These are phyloP conservation scores for Pantherophis guttatus DNA, from an alignment of 2,113 vertebrate species.

Conservation along the genomic window DNA sequence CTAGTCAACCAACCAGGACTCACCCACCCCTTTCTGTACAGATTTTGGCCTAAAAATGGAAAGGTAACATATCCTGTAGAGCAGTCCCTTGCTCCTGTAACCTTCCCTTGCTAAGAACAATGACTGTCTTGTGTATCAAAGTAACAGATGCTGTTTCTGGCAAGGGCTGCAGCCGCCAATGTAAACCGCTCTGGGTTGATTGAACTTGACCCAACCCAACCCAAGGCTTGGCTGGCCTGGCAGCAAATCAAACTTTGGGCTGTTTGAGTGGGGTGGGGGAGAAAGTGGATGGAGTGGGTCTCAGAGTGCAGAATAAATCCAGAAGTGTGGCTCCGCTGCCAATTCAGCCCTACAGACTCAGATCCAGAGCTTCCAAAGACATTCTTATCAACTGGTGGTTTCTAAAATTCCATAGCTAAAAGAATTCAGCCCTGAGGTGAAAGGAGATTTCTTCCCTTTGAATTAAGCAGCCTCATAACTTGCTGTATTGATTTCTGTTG, in stretches of 20 bases:
- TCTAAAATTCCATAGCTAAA: neutral
- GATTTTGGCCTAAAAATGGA: constrained; percentile 15
- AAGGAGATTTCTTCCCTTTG: neutral
- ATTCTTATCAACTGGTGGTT: neutral
- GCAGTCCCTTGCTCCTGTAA: neutral
- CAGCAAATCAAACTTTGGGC: neutral
- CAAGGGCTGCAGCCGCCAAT: constrained; percentile 6
- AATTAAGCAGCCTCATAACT: neutral
- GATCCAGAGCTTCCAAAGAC: neutral
- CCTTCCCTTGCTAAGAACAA: constrained; percentile 24
- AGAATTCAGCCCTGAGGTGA: neutral
- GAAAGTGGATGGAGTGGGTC: neutral
- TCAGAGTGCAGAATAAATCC: neutral
- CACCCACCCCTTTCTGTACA: neutral
- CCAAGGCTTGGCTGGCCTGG: constrained; percentile 5
- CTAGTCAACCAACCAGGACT: neutral
- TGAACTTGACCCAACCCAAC: constrained; percentile 29
- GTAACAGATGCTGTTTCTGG: constrained; percentile 36
- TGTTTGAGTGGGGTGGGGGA: neutral
- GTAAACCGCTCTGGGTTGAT: constrained; percentile 24
- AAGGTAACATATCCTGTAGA: constrained; percentile 25
- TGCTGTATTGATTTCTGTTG: neutral
- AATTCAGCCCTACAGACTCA: neutral
- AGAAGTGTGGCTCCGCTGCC: neutral
- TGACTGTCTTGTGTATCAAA: constrained; percentile 30